phyloP scores from a whole-genome alignment of 2,888 invertebrate species.

The Lapara coniferarum region DNA sequence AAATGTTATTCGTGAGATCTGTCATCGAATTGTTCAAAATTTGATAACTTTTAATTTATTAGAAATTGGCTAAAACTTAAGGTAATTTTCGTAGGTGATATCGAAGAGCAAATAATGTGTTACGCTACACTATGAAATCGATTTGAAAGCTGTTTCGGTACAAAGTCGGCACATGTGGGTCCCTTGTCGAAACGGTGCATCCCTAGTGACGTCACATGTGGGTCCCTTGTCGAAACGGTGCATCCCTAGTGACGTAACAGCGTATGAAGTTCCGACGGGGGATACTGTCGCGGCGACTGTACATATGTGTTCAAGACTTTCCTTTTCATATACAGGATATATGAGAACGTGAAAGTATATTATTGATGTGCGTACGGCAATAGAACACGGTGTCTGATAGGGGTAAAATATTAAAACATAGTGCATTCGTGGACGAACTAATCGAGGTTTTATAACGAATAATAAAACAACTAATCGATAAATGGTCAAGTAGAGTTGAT shows the following conservation, averaged over 20 bases:
- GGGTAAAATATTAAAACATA: conserved; percentile 77
- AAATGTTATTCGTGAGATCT: conserved; percentile 55
- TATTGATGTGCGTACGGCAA: conserved; percentile 50
- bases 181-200: conserved; percentile 21
- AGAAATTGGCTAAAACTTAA: conserved; percentile 69
- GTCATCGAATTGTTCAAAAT: conserved; percentile 66
- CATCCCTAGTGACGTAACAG: conserved; percentile 11
- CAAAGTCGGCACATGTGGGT: background rate
- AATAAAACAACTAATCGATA: conserved; percentile 75
- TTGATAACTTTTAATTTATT: conserved; percentile 62
- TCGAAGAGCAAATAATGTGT: conserved; percentile 55
- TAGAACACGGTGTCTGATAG: conserved; percentile 67
- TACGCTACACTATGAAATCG: conserved; percentile 61
- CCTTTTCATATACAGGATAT: conserved; percentile 73
- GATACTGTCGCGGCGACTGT: conserved; percentile 48
- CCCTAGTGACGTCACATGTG: background rate
- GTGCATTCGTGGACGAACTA: conserved; percentile 79
- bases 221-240: conserved; percentile 9
- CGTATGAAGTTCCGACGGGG: conserved; percentile 37
- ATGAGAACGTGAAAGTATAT: conserved; percentile 62
- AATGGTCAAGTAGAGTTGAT: conserved; percentile 84
- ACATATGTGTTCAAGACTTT: conserved; percentile 53
- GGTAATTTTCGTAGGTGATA: conserved; percentile 62
- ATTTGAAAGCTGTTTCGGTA: conserved; percentile 41
- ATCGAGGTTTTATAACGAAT: conserved; percentile 71